phyloP scores from a whole-genome alignment of 2,888 invertebrate genomes.

The Pegoplata infirma region DNA sequence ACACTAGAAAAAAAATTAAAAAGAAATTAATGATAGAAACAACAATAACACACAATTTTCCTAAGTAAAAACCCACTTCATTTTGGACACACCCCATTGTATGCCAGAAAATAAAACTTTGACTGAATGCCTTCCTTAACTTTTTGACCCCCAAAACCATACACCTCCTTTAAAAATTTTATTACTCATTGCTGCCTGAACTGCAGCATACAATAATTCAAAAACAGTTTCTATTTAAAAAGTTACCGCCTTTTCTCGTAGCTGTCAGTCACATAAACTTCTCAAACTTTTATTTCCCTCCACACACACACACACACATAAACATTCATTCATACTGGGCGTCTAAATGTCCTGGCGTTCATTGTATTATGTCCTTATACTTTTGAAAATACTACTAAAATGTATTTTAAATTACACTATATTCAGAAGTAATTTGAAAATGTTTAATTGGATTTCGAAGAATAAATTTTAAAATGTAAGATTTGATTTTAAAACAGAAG shows the following conservation, averaged over 20 bases:
- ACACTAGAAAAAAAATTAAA: too few relatives aligned
- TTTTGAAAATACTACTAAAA: conserved; percentile 56
- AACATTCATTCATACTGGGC: conserved; percentile 34
- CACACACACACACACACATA: conserved; percentile 26
- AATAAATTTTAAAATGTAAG: too few relatives aligned
- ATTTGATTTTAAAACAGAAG: too few relatives aligned
- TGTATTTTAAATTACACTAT: conserved; percentile 25
- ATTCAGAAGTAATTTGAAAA: too few relatives aligned
- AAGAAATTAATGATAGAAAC: background rate
- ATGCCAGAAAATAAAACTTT: conserved; percentile 19
- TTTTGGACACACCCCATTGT: background rate
- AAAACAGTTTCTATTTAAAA: conserved; percentile 71
- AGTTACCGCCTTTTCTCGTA: conserved; percentile 75
- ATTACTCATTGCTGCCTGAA: background rate
- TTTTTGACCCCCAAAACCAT: conserved; percentile 38
- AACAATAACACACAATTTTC: background rate
- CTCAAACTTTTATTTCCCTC: conserved; percentile 55
- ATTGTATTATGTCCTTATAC: conserved; percentile 30
- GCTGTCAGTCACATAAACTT: conserved; percentile 70
- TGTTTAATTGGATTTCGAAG: too few relatives aligned
- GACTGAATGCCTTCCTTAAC: conserved; percentile 29
- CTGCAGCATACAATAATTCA: conserved; percentile 72
- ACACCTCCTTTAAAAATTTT: background rate
- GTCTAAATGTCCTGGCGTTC: conserved; percentile 42
- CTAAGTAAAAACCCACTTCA: background rate